Evolutionary conservation across 1,140 invertebrate genomes (phyloP).

Genomic region (Drosophila auraria): DNA sequence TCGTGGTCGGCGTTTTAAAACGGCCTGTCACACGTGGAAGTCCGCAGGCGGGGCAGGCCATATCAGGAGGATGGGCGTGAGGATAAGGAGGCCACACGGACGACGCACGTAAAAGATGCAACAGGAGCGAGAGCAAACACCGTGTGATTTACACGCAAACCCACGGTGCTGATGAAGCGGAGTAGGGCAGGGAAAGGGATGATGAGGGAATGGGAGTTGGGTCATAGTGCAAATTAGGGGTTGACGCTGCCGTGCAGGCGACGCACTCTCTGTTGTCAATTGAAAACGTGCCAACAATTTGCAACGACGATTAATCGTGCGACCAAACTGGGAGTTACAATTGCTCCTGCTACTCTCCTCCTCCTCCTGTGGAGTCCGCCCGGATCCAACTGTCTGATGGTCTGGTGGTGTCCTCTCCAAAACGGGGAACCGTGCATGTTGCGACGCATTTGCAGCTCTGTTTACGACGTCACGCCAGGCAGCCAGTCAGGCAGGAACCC

Average conservation of each 20-base stretch:
- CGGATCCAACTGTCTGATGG: slow-evolving; percentile 15
- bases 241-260: slow-evolving; percentile 42
- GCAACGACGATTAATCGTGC: slow-evolving; percentile 85
- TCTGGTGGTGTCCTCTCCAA: slow-evolving; percentile 15
- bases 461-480: slow-evolving; percentile 65
- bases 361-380: background rate
- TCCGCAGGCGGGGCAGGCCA: background rate
- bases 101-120: slow-evolving; percentile 79
- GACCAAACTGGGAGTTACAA: slow-evolving; percentile 62
- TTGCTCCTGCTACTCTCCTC: slow-evolving; percentile 1
- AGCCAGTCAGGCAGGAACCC: background rate
- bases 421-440: slow-evolving; percentile 55
- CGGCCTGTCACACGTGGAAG: slow-evolving; percentile 71
- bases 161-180: slow-evolving; percentile 13
- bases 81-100: slow-evolving; percentile 45
- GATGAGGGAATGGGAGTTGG: slow-evolving; percentile 1
- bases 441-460: slow-evolving; percentile 71
- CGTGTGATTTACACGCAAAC: slow-evolving; percentile 80
- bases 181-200: slow-evolving; percentile 5
- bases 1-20: slow-evolving; percentile 66
- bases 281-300: slow-evolving; percentile 85
- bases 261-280: slow-evolving; percentile 75
- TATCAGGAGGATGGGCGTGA: background rate
- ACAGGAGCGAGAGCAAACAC: slow-evolving; percentile 76
- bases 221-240: slow-evolving; percentile 76